These are phyloP conservation scores for Pardosa pseudoannulata DNA, from an alignment of 2,888 invertebrate genomes.

Conservation along the genomic window DNA sequence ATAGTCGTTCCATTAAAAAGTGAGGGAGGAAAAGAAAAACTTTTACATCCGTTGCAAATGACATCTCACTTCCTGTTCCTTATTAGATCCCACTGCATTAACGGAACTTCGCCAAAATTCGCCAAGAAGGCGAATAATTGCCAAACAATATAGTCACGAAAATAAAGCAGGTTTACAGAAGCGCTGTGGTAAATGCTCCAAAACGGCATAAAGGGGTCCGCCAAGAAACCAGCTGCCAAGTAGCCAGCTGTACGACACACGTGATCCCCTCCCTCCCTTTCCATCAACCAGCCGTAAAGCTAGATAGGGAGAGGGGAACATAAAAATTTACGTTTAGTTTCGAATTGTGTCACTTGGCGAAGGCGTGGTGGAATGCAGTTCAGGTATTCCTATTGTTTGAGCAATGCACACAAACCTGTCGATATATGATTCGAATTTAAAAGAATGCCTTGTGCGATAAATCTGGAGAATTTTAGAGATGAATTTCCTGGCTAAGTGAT, in stretches of 20 bases:
- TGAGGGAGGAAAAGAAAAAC: too few species aligned
- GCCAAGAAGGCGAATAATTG: not conserved
- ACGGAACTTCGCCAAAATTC: not conserved
- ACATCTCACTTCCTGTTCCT: too few species aligned
- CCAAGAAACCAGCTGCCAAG: slow-evolving; percentile 48
- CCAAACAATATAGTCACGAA: not conserved
- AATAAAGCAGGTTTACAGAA: not conserved
- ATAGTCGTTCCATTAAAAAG: too few species aligned
- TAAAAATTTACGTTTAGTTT: not conserved
- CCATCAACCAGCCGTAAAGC: not conserved
- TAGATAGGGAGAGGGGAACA: not conserved
- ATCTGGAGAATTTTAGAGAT: too few species aligned
- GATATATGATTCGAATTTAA: too few species aligned
- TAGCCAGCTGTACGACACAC: slow-evolving; percentile 38
- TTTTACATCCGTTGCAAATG: too few species aligned
- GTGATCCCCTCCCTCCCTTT: not conserved
- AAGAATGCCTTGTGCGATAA: too few species aligned
- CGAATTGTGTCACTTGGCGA: not conserved
- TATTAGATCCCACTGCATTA: too few species aligned
- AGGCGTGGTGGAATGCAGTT: not conserved
- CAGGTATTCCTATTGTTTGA: slow-evolving; percentile 9
- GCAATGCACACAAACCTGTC: too few species aligned
- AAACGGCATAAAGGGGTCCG: not conserved
- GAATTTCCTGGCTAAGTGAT: too few species aligned
- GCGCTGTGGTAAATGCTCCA: slow-evolving; percentile 2